Percentiles rank a stretch among this genome's conserved stretches.
Evolutionary conservation across 2,888 invertebrate species (phyloP).

Genomic region (Hydroisotoma schaefferi): DNA sequence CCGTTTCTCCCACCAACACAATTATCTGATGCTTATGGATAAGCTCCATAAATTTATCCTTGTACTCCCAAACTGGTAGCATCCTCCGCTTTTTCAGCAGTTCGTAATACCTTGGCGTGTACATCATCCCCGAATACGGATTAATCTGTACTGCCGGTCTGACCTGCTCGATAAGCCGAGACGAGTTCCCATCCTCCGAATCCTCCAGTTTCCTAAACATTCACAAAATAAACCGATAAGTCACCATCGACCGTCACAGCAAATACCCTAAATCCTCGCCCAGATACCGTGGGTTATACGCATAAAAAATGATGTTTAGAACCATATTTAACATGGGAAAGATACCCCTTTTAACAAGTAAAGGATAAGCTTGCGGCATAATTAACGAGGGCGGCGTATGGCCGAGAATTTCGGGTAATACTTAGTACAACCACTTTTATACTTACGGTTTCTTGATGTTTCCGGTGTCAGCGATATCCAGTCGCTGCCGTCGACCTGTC

Average conservation of each 20-base stretch:
- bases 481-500: constrained; percentile 36
- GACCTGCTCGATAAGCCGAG: constrained; percentile 3
- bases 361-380: too few relatives aligned
- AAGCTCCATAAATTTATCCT: constrained; percentile 89
- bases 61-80: constrained; percentile 97
- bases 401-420: too few relatives aligned
- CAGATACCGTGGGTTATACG: too few relatives aligned
- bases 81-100: constrained; percentile 81
- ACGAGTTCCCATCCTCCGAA: background rate
- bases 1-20: constrained; percentile 96
- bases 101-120: constrained; percentile 79
- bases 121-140: constrained; percentile 75
- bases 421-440: too few relatives aligned
- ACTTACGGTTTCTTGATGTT: constrained; percentile 46
- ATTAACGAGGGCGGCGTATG: too few relatives aligned
- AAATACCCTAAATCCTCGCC: too few relatives aligned
- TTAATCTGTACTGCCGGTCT: constrained; percentile 59
- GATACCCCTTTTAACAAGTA: too few relatives aligned
- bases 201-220: constrained; percentile 8
- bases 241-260: too few relatives aligned
- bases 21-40: constrained; percentile 91
- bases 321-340: too few relatives aligned
- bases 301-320: too few relatives aligned
- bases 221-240: too few relatives aligned
- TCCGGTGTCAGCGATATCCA: constrained; percentile 40